Evolutionary conservation across 2,113 vertebrate species (phyloP).

Genomic region (Parotia lawesii): DNA sequence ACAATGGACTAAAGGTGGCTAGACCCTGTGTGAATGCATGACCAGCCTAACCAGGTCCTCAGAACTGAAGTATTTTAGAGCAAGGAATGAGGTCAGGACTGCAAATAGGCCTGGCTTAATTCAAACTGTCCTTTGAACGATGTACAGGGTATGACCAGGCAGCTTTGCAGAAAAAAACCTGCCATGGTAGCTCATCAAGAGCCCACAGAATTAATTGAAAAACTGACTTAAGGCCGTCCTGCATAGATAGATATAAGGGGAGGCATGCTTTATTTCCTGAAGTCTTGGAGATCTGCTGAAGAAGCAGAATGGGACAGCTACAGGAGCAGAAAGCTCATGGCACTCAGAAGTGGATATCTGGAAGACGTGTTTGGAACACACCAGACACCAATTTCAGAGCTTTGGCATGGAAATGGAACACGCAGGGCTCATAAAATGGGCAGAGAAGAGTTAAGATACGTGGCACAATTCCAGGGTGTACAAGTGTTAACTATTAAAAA

Average conservation of each 20-base stretch:
- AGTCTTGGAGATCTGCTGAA: not conserved
- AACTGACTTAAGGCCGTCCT: not conserved
- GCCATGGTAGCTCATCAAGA: not conserved
- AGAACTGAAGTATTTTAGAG: not conserved
- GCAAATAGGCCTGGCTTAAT: not conserved
- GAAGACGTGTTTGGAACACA: not conserved
- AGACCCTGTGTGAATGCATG: not conserved
- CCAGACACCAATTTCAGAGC: not conserved
- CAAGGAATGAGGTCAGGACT: not conserved
- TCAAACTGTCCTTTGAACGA: not conserved
- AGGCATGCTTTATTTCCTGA: not conserved
- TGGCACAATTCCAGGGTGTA: not conserved
- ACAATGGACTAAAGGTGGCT: not conserved
- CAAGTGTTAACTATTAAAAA: conserved; percentile 37
- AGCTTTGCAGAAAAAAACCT: not conserved
- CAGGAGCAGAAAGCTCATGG: not conserved
- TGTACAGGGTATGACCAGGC: not conserved
- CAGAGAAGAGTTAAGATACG: not conserved
- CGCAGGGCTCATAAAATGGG: not conserved
- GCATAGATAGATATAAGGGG: not conserved
- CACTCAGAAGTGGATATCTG: not conserved
- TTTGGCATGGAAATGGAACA: not conserved
- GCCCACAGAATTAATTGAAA: not conserved
- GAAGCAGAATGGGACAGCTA: not conserved
- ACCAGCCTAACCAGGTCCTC: not conserved